phyloP scores from a whole-genome alignment of 2,113 vertebrate species.

The Actinemys pallida region DNA sequence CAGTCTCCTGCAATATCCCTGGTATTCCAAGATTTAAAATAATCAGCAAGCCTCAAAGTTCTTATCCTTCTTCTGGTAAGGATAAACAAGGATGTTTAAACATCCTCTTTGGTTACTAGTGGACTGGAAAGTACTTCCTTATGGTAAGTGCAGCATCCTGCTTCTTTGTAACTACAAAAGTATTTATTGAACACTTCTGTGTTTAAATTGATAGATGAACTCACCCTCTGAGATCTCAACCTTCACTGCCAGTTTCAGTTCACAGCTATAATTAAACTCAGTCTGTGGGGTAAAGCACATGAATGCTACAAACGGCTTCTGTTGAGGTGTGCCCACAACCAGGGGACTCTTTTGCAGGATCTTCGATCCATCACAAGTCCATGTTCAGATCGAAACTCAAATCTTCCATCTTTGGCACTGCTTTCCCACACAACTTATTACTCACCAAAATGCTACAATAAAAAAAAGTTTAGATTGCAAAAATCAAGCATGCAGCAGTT shows the following conservation, averaged over 20 bases:
- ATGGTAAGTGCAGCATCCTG: background rate
- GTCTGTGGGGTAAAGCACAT: background rate
- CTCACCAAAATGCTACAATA: background rate
- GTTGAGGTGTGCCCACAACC: background rate
- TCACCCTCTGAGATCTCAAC: background rate
- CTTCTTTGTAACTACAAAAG: background rate
- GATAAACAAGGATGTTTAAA: background rate
- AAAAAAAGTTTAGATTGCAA: background rate
- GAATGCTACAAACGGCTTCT: background rate
- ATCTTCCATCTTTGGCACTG: background rate
- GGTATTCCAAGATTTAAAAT: background rate
- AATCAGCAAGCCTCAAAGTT: background rate
- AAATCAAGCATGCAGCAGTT: background rate
- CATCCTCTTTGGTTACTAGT: too few species aligned
- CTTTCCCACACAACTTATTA: background rate
- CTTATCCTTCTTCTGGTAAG: background rate
- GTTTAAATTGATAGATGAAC: background rate
- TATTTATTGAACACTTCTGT: background rate
- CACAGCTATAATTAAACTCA: background rate
- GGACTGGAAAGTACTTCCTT: background rate
- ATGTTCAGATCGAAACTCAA: too few species aligned
- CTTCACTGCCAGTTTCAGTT: background rate
- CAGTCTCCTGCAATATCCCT: rapidly evolving
- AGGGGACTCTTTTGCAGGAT: background rate
- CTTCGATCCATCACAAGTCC: background rate